Percentiles rank a stretch among this genome's conserved stretches.
Evolutionary conservation across 1,140 invertebrate species (phyloP).

Genomic region (Magallana gigas): DNA sequence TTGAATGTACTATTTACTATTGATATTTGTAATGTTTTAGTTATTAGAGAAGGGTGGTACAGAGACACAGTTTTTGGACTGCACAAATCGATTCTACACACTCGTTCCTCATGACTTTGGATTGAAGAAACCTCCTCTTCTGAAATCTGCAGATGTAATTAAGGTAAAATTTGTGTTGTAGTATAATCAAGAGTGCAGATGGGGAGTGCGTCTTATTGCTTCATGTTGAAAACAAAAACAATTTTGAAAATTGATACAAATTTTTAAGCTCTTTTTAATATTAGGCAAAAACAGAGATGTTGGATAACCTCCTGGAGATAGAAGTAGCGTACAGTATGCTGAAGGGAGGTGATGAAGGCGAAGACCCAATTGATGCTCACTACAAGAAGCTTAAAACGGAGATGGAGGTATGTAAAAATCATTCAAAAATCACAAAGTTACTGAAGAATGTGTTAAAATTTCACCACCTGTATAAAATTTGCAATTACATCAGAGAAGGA

Average conservation of each 20-base stretch:
- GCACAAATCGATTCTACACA: conserved; percentile 95
- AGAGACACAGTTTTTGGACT: conserved; percentile 87
- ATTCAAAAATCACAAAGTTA: no score
- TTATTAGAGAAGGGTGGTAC: conserved; percentile 75
- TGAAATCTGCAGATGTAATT: conserved; percentile 88
- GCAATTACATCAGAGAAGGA: no score
- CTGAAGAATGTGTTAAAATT: no score
- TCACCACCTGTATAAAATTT: no score
- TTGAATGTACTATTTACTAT: neutral
- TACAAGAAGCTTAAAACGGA: conserved; percentile 94
- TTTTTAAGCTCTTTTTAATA: neutral
- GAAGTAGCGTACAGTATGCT: conserved; percentile 96
- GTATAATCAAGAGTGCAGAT: no score
- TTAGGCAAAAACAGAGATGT: conserved; percentile 91
- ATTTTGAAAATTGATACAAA: no score
- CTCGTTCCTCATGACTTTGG: conserved; percentile 97
- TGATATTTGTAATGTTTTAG: conserved; percentile 59
- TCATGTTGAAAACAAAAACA: no score
- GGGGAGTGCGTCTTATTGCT: no score
- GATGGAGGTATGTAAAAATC: conserved; percentile 81
- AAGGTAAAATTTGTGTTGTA: conserved; percentile 80
- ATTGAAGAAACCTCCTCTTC: conserved; percentile 88
- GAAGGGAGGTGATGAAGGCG: conserved; percentile 81
- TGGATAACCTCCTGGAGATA: conserved; percentile 95
- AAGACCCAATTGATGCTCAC: conserved; percentile 90